Evolutionary conservation across 2,888 invertebrate genomes (phyloP), one percentile per base, ranked within the genome.

Genomic region (Notodonta dromedarius): DNA sequence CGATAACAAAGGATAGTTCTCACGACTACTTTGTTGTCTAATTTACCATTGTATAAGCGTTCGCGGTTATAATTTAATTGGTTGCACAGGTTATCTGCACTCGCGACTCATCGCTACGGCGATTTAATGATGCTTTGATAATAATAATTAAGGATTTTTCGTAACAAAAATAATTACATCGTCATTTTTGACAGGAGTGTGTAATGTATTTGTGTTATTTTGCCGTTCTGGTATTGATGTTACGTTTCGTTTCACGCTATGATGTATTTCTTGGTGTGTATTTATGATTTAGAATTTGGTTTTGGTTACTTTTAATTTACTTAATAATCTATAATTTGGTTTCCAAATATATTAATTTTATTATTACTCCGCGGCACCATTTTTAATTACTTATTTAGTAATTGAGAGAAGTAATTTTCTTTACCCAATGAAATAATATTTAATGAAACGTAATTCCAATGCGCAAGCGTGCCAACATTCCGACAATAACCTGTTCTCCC

Each of bases 151-250:
- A 71, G 72, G 69, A 68, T 71, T 65, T 67, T 59, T 69, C 68
- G 70, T 69, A 70, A 62, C 68, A 63, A 44, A 65, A 67, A 71
- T 72, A 69, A 73, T 69, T 71, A 73, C 72, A 67, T 77, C 77
- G 77, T 79, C 71, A 76, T 80, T 65, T 76, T 76, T 82, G 81
- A 79, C 78, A 76, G 65, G 51, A 68, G 63, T 70, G 62, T 24
- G 69, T 63, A 69, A 60, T 56, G 63, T 55, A 51, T 35, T 61
- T 16, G 50, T 58, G 58, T 58, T 59, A 62, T 53, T 75, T 80
- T 80, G 80, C 70, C 55, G 5, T 24, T 2, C 5, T 40, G 58
- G 58, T 24, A 13, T 58, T 39, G 8, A 13, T n/a, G 11, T 35
- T 60, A 50, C 76, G 76, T 80, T 84, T 59, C 73, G 65, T 78